phyloP scores from a whole-genome alignment of 1,140 invertebrate species.

The Atopsyche davidsoni region DNA sequence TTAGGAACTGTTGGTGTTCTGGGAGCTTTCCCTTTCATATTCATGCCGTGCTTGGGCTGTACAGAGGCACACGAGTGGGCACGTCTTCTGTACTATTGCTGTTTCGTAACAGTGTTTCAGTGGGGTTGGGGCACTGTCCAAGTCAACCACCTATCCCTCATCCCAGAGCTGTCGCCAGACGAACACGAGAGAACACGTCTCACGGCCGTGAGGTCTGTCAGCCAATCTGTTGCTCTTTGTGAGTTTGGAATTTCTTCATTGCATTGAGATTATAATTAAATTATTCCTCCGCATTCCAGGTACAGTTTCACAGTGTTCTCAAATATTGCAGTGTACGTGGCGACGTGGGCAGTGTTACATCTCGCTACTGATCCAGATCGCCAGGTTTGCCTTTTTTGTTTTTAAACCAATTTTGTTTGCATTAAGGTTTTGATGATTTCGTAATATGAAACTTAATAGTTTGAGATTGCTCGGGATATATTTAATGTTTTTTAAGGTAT shows the following conservation, averaged over 20 bases:
- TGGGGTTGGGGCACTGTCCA: conserved; percentile 94
- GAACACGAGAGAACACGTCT: conserved; percentile 77
- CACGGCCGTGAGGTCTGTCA: conserved; percentile 71
- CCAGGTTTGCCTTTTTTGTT: conserved; percentile 33
- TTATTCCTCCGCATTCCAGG: conserved; percentile 35
- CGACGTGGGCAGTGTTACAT: conserved; percentile 51
- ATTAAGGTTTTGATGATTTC: neutral
- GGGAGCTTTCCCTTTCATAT: conserved; percentile 84
- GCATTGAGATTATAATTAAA: conserved; percentile 3
- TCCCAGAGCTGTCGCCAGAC: conserved; percentile 66
- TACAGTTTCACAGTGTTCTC: conserved; percentile 64
- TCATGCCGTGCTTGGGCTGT: conserved; percentile 74
- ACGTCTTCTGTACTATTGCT: conserved; percentile 79
- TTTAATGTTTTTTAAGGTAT: neutral
- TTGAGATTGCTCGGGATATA: neutral
- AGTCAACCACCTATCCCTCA: conserved; percentile 86
- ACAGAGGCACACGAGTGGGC: conserved; percentile 58
- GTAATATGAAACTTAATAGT: conserved; percentile 1
- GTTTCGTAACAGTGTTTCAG: conserved; percentile 92
- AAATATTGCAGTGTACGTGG: conserved; percentile 57
- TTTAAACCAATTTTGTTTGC: conserved; percentile 1
- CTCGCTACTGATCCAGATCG: conserved; percentile 45
- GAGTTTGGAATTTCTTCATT: neutral
- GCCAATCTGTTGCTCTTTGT: neutral
- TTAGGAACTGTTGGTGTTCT: conserved; percentile 72